These are phyloP conservation scores for Hassar affinis DNA, from an alignment of 2,113 vertebrate species.

Conservation along the genomic window DNA sequence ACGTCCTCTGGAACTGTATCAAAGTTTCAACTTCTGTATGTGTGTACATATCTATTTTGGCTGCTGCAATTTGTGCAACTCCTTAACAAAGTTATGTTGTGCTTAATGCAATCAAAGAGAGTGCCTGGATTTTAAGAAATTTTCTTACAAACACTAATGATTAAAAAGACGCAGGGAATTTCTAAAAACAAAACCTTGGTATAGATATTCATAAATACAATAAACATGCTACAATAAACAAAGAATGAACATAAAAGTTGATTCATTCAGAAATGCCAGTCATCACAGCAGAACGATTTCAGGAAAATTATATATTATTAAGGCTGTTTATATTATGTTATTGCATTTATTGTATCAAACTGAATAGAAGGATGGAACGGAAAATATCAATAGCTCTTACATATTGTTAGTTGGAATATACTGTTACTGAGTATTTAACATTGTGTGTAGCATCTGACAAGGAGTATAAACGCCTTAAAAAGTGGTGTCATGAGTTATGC, in stretches of 20 bases:
- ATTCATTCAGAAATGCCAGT: constrained; percentile 36
- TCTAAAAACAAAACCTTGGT: constrained; percentile 71
- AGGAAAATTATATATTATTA: constrained; percentile 31
- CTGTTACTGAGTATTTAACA: constrained; percentile 48
- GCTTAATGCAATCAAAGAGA: constrained; percentile 84
- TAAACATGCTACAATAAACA: constrained; percentile 40
- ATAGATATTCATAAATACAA: constrained; percentile 56
- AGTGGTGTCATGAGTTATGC: constrained; percentile 52
- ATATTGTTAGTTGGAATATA: constrained; percentile 39
- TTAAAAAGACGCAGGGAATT: constrained; percentile 78
- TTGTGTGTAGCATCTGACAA: constrained; percentile 76
- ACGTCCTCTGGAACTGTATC: constrained; percentile 67
- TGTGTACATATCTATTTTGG: constrained; percentile 76
- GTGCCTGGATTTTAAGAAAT: constrained; percentile 78
- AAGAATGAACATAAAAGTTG: constrained; percentile 23
- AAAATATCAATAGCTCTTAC: constrained; percentile 20
- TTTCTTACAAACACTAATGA: constrained; percentile 70
- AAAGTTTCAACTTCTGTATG: constrained; percentile 61
- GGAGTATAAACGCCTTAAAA: constrained; percentile 75
- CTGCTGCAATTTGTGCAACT: constrained; percentile 81
- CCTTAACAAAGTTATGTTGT: constrained; percentile 79
- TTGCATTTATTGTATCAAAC: constrained; percentile 37
- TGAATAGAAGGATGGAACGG: constrained; percentile 15
- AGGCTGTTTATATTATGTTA: constrained; percentile 30
- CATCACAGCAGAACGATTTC: constrained; percentile 11